Evolutionary conservation across 2,888 invertebrate species (phyloP).

Genomic region (Lomographa bimaculata): DNA sequence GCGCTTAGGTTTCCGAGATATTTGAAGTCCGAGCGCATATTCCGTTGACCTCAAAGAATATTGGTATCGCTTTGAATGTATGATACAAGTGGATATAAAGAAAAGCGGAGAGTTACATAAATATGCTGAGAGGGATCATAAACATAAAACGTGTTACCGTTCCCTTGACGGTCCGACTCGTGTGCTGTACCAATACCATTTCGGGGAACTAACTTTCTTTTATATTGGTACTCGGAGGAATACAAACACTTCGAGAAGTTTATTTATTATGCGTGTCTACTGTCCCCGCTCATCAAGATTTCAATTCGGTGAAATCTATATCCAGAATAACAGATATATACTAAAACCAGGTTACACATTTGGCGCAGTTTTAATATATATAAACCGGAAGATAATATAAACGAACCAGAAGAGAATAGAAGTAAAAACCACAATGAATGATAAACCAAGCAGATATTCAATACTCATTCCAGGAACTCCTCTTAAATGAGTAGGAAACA

Average conservation of each 20-base stretch:
- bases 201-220: constrained; percentile 54
- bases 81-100: constrained; percentile 39
- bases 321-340: too few species aligned
- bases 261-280: constrained; percentile 49
- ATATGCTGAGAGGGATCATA: constrained; percentile 53
- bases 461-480: too few species aligned
- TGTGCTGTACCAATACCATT: constrained; percentile 46
- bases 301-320: too few species aligned
- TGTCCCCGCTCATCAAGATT: not conserved
- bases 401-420: too few species aligned
- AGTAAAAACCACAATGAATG: too few species aligned
- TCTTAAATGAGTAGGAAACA: constrained; percentile 7
- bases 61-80: constrained; percentile 32
- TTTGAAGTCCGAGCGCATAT: constrained; percentile 31
- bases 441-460: too few species aligned
- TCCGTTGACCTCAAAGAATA: constrained; percentile 38
- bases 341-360: too few species aligned
- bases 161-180: constrained; percentile 45
- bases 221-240: constrained; percentile 46
- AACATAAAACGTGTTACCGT: constrained; percentile 57
- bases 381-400: too few species aligned
- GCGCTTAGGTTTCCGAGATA: constrained; percentile 34
- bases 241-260: constrained; percentile 46
- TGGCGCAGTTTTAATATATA: too few species aligned
- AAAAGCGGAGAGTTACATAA: constrained; percentile 49